Evolutionary conservation across 2,113 vertebrate species (phyloP).

Genomic region (Podarcis muralis): DNA sequence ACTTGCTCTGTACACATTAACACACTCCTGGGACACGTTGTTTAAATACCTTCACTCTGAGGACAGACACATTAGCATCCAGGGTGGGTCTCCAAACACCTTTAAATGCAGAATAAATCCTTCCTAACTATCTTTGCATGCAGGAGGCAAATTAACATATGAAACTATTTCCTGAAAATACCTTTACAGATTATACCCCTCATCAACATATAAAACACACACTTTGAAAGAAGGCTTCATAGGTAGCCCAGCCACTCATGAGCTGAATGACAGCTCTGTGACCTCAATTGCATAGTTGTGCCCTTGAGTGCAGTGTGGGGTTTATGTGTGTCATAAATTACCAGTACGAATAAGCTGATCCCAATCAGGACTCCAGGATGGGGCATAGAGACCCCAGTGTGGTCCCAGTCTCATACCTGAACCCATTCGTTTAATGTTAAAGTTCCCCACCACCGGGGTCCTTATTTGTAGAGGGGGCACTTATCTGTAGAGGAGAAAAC

Average conservation of each 20-base stretch:
- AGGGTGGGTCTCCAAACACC: slow-evolving; percentile 45
- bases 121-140: slow-evolving; percentile 45
- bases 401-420: too few relatives aligned
- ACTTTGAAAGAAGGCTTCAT: not conserved
- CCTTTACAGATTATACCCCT: not conserved
- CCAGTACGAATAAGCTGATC: too few relatives aligned
- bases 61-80: slow-evolving; percentile 60
- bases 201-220: slow-evolving; percentile 25
- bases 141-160: slow-evolving; percentile 29
- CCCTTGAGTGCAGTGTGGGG: too few relatives aligned
- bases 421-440: too few relatives aligned
- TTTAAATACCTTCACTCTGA: slow-evolving; percentile 58
- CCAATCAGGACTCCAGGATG: too few relatives aligned
- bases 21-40: slow-evolving; percentile 32
- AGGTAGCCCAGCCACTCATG: slow-evolving; percentile 6
- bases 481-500: not conserved
- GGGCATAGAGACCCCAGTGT: too few relatives aligned
- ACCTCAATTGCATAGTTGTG: not conserved
- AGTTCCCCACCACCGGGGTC: too few relatives aligned
- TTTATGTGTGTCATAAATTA: too few relatives aligned
- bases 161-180: slow-evolving; percentile 41
- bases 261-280: not conserved
- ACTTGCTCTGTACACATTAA: slow-evolving; percentile 59
- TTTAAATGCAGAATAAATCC: slow-evolving; percentile 70
- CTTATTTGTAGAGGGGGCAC: not conserved